Evolutionary conservation across 2,113 vertebrate genomes (phyloP).

Genomic region (Tragelaphus strepsiceros): DNA sequence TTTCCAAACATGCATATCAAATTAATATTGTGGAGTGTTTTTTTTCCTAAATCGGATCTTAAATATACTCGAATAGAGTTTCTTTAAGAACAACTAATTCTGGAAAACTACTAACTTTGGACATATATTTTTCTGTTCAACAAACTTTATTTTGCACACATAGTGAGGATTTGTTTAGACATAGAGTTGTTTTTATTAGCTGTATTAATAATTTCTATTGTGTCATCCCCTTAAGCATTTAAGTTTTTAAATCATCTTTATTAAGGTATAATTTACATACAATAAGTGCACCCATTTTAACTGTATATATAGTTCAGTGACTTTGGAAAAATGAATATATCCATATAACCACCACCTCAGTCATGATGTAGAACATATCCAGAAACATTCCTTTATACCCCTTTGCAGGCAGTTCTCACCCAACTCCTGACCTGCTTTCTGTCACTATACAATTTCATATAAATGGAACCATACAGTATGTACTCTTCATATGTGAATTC

Average conservation of each 20-base stretch:
- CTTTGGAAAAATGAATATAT: not conserved
- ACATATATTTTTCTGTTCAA: not conserved
- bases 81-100: not conserved
- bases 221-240: not conserved
- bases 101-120: not conserved
- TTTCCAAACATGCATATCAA: not conserved
- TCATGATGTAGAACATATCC: not conserved
- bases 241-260: not conserved
- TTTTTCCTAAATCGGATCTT: not conserved
- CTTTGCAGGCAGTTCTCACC: not conserved
- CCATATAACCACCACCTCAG: not conserved
- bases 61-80: not conserved
- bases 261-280: not conserved
- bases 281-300: not conserved
- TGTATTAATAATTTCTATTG: constrained; percentile 3
- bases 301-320: not conserved
- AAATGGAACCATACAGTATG: not conserved
- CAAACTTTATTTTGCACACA: not conserved
- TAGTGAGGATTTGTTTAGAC: not conserved
- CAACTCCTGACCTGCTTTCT: not conserved
- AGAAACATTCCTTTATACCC: not conserved
- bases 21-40: not conserved
- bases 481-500: not conserved
- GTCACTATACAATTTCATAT: not conserved
- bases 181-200: not conserved